Conservation (phyloP, 1,140 invertebrate species). For the Scylla paramamosain region DNA sequence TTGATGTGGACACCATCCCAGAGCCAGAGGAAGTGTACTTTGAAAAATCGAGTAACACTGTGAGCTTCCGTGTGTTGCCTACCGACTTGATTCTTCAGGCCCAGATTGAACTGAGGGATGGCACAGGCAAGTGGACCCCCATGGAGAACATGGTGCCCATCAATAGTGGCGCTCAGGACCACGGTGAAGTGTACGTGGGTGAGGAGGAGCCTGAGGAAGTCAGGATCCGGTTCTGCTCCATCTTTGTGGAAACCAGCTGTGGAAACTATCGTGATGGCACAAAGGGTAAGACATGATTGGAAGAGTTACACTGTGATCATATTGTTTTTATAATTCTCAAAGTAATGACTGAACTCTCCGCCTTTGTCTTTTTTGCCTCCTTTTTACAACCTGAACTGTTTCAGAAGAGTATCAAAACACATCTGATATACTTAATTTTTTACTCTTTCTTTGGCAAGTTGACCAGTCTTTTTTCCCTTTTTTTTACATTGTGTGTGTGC, state of each 20-base stretch:
- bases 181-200: slow-evolving; percentile 82
- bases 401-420: too few relatives aligned
- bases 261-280: slow-evolving; percentile 89
- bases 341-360: too few relatives aligned
- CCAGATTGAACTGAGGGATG: slow-evolving; percentile 79
- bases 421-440: too few relatives aligned
- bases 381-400: too few relatives aligned
- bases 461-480: too few relatives aligned
- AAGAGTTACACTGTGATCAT: neutral
- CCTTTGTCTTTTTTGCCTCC: too few relatives aligned
- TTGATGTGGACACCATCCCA: slow-evolving; percentile 88
- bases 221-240: slow-evolving; percentile 88
- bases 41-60: slow-evolving; percentile 87
- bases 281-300: slow-evolving; percentile 72
- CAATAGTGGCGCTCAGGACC: slow-evolving; percentile 77
- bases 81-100: slow-evolving; percentile 85
- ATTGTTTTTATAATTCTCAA: neutral
- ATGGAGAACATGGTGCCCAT: slow-evolving; percentile 57
- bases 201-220: slow-evolving; percentile 79
- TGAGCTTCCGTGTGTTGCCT: slow-evolving; percentile 87
- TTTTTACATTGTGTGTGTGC: too few relatives aligned
- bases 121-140: slow-evolving; percentile 73
- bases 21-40: slow-evolving; percentile 89
- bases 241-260: slow-evolving; percentile 88
- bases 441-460: too few relatives aligned